phyloP scores from a whole-genome alignment of 2,113 vertebrate species.

The Etheostoma spectabile region DNA sequence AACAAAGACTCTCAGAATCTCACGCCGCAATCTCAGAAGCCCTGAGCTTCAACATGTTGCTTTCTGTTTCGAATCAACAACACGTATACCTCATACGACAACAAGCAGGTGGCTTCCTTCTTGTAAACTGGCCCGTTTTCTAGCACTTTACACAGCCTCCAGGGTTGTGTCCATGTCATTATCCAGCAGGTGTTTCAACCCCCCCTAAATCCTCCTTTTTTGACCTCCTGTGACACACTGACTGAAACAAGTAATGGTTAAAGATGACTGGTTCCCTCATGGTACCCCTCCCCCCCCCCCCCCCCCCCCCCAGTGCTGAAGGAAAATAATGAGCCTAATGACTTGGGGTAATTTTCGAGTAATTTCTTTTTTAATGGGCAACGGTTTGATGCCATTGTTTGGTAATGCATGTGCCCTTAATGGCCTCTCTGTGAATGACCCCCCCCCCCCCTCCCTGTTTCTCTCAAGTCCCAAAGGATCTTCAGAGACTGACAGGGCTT shows the following conservation, averaged over 20 bases:
- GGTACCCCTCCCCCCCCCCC: slow-evolving; percentile 19
- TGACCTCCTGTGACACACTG: slow-evolving; percentile 50
- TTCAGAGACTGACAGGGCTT: slow-evolving; percentile 44
- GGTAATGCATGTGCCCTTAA: slow-evolving; percentile 72
- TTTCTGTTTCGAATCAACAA: slow-evolving; percentile 54
- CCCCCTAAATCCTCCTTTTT: slow-evolving; percentile 7
- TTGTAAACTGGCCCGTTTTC: slow-evolving; percentile 21
- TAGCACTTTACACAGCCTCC: slow-evolving; percentile 11
- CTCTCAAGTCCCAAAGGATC: slow-evolving; percentile 46
- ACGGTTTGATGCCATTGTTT: slow-evolving; percentile 76
- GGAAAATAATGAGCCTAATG: slow-evolving; percentile 78
- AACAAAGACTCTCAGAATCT: slow-evolving; percentile 46
- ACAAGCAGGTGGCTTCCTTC: slow-evolving; percentile 21
- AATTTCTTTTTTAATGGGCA: slow-evolving; percentile 79
- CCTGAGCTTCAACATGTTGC: slow-evolving; percentile 24
- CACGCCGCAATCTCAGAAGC: slow-evolving; percentile 24
- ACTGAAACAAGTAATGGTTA: slow-evolving; percentile 60
- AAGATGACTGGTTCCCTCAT: slow-evolving; percentile 26
- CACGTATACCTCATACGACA: neutral
- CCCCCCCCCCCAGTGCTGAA: slow-evolving; percentile 32
- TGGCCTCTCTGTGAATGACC: slow-evolving; percentile 53
- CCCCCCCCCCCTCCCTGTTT: slow-evolving; percentile 28
- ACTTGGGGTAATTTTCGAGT: slow-evolving; percentile 76
- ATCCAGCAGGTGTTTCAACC: slow-evolving; percentile 73
- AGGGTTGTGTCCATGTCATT: slow-evolving; percentile 19